Base-by-base conservation (phyloP, 2,797 vertebrate genomes). In the Lithobates sylvaticus region DNA sequence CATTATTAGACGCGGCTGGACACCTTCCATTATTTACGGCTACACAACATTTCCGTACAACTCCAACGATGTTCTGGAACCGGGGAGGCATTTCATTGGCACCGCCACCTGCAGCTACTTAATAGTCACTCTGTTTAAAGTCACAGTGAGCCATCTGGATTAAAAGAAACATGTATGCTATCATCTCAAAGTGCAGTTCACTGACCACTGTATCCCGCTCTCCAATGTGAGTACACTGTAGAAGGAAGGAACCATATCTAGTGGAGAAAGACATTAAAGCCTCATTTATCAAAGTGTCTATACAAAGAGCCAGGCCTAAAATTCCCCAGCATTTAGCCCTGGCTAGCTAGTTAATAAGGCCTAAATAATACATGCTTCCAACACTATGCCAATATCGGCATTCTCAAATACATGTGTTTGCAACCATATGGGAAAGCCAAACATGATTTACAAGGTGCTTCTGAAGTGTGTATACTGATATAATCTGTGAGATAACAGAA, bases 1-100 rank as follows among this genome's bases (percentile, higher is more conserved):
- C 32, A 84, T 87, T 87, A 84, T 84, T 79, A 84, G 54, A 72
- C 76, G 32, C 80, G 26, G 80, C 75, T 82, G 81, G 81, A 79
- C 34, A 68, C 74, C 81, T 79, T 78, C 82, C 77, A 79, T 87
- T 87, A 78, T 68, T 78, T 61, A 72, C 42, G 58, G 76, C 69
- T 67, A 74, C 70, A 69, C 77, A 42, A 71, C 81, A 75, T 79
- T 29, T 74, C 86, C 27, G 34, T 42, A 39, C 58, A 34, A 67
- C 75, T 29, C 70, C 61, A 74, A 65, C 85, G 77, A 23, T 7
- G 69, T 26, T 75, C 32, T 58, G 70, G 76, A 84, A 84, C 70
- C 58, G 21, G 36, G 44, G 68, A 32, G 65, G 47, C 80, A 61
- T 74, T 87, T 87, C 75, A 78, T 78, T 78, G 80, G 34, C 70